Conservation (phyloP, 2,797 vertebrate species). For the Echeneis naucrates region DNA sequence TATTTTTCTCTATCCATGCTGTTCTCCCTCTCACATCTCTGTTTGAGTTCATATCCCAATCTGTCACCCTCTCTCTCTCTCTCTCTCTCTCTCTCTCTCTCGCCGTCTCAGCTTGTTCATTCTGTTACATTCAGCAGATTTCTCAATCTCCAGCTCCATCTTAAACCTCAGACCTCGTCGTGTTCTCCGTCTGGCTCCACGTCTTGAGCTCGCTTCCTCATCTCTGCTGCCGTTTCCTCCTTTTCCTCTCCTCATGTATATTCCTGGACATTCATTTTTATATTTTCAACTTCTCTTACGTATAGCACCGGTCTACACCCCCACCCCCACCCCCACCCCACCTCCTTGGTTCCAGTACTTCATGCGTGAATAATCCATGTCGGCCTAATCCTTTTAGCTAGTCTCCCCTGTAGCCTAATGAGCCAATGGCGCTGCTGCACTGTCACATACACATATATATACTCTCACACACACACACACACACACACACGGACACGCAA, state of each 20-base stretch:
- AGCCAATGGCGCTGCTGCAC: conserved; percentile 61
- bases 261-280: conserved; percentile 66
- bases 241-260: conserved; percentile 34
- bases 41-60: conserved; percentile 46
- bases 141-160: conserved; percentile 49
- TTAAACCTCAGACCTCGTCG: conserved; percentile 61
- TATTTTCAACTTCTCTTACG: conserved; percentile 56
- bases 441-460: conserved; percentile 13
- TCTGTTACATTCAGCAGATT: conserved; percentile 51
- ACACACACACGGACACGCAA: conserved; percentile 33
- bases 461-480: conserved; percentile 4
- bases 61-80: conserved; percentile 40
- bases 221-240: conserved; percentile 24
- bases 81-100: conserved; percentile 29
- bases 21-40: conserved; percentile 19
- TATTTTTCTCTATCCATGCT: conserved; percentile 4
- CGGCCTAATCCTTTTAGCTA: conserved; percentile 76
- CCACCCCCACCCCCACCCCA: conserved; percentile 25
- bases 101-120: conserved; percentile 52
- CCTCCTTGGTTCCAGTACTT: conserved; percentile 65
- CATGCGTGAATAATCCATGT: conserved; percentile 76
- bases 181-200: background rate
- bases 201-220: conserved; percentile 4
- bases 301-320: conserved; percentile 24
- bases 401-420: conserved; percentile 76